A percentile compares a stretch with the other conserved stretches of the same genome.
These are phyloP conservation scores for Himalopsyche tibetana DNA, from an alignment of 2,888 invertebrate genomes.

Conservation along the genomic window DNA sequence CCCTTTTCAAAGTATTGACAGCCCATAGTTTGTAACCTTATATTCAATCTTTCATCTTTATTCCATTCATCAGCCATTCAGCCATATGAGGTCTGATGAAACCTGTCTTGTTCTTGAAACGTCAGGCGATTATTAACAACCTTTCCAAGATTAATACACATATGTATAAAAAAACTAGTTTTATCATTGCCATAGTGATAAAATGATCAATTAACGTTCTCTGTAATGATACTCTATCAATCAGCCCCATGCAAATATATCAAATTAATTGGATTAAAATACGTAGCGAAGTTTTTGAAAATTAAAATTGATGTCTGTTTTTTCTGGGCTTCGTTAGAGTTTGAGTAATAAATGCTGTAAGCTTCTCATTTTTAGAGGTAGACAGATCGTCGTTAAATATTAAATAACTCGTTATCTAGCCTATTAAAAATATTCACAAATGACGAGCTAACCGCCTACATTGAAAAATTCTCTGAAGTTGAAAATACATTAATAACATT, in stretches of 20 bases:
- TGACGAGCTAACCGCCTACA: background rate
- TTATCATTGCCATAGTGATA: no score
- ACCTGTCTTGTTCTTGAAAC: no score
- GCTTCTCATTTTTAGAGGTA: background rate
- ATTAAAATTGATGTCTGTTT: background rate
- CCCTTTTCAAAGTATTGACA: no score
- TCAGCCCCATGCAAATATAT: background rate
- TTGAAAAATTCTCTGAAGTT: background rate
- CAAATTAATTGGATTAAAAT: slow-evolving; percentile 14
- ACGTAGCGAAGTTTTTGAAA: background rate
- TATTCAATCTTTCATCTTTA: no score
- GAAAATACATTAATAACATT: background rate
- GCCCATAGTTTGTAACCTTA: no score
- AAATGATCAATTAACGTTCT: no score
- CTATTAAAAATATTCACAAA: slow-evolving; percentile 9
- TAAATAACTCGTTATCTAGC: slow-evolving; percentile 26
- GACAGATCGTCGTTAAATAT: slow-evolving; percentile 16
- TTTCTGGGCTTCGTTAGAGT: background rate
- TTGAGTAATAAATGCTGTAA: background rate
- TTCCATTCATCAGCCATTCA: no score
- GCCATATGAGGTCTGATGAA: no score
- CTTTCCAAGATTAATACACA: no score
- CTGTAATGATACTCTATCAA: no score
- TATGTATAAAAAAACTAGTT: no score
- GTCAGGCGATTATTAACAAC: no score